Percentiles rank a stretch among this genome's conserved stretches.
phyloP scores from a whole-genome alignment of 2,113 vertebrate species.

The Gymnobelideus leadbeateri region DNA sequence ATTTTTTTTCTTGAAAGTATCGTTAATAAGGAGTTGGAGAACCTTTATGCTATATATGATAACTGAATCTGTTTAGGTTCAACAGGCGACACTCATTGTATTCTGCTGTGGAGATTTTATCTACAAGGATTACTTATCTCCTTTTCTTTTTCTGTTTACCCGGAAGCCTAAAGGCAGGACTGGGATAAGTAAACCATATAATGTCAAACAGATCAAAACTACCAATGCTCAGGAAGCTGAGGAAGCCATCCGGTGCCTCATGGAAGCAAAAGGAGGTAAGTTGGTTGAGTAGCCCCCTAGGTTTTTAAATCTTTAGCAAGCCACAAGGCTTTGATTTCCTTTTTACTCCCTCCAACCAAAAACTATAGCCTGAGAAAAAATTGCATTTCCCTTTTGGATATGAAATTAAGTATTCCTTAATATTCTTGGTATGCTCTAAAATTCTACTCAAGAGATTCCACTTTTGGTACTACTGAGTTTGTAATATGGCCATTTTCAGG shows the following conservation, averaged over 20 bases:
- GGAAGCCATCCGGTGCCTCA: conserved; percentile 87
- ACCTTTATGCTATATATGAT: neutral
- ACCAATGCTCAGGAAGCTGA: conserved; percentile 88
- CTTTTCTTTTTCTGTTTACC: neutral
- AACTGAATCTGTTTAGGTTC: neutral
- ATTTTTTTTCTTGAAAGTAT: neutral
- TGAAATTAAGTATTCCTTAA: conserved; percentile 9
- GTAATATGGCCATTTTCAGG: neutral
- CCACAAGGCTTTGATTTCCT: conserved; percentile 10
- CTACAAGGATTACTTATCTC: rapidly evolving
- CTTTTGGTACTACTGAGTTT: neutral
- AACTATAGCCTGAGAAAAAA: neutral
- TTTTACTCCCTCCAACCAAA: neutral
- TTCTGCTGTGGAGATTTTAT: neutral
- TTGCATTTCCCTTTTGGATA: neutral
- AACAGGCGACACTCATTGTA: rapidly evolving
- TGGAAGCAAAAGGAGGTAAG: conserved; percentile 86
- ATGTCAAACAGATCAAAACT: conserved; percentile 89
- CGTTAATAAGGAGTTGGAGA: neutral
- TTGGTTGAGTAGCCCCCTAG: neutral
- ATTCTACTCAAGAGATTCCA: neutral
- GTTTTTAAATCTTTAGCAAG: neutral
- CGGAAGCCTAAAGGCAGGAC: conserved; percentile 86
- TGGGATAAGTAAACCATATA: conserved; percentile 90
- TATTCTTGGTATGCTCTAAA: neutral